These are phyloP conservation scores for Callocephalon fimbriatum DNA, from an alignment of 2,113 vertebrate species.

Conservation along the genomic window DNA sequence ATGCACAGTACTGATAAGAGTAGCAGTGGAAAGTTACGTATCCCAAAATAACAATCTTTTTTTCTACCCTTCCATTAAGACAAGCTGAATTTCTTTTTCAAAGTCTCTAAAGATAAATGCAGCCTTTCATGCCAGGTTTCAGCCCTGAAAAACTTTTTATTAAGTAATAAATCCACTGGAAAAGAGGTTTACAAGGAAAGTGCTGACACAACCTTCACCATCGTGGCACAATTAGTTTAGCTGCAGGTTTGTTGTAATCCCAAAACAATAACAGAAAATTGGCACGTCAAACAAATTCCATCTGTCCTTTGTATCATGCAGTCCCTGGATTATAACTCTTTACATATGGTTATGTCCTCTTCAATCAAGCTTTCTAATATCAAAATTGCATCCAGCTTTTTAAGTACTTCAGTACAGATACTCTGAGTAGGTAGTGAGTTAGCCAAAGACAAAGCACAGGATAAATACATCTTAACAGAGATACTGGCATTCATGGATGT, in stretches of 20 bases:
- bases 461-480: background rate
- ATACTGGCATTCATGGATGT: background rate
- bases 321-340: background rate
- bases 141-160: constrained; percentile 4
- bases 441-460: background rate
- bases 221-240: constrained; percentile 20
- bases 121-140: constrained; percentile 32
- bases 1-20: background rate
- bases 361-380: background rate
- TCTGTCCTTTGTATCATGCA: background rate
- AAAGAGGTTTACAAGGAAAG: constrained; percentile 54
- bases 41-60: background rate
- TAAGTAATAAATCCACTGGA: constrained; percentile 39
- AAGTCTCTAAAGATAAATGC: background rate
- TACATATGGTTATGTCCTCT: background rate
- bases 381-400: background rate
- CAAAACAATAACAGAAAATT: constrained; percentile 32
- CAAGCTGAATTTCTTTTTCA: background rate
- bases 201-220: constrained; percentile 25
- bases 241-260: constrained; percentile 44
- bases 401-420: background rate
- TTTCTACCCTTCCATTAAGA: background rate
- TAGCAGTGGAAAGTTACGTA: background rate
- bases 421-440: background rate
- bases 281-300: background rate